phyloP scores from a whole-genome alignment of 2,113 vertebrate species.

The Prietella phreatophila region DNA sequence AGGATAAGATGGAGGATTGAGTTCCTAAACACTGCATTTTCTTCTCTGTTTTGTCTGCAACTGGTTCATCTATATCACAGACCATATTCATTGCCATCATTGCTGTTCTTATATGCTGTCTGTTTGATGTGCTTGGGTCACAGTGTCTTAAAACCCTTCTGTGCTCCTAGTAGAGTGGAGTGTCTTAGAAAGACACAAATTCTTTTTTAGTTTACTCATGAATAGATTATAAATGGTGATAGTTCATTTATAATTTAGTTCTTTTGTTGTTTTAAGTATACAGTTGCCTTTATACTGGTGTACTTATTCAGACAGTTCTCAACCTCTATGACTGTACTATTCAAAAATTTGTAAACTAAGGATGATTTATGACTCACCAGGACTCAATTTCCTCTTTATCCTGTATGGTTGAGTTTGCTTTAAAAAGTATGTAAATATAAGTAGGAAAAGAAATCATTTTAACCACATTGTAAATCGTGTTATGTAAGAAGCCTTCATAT shows the following conservation, averaged over 20 bases:
- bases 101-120: not conserved
- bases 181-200: not conserved
- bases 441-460: not conserved
- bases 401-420: conserved; percentile 1
- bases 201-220: not conserved
- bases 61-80: not conserved
- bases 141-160: not conserved
- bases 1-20: not conserved
- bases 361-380: conserved; percentile 29
- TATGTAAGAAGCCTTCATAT: not conserved
- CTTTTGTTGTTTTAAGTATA: not conserved
- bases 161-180: not conserved
- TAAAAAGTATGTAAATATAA: not conserved
- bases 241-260: conserved; percentile 25
- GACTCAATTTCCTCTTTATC: not conserved
- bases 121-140: conserved; percentile 1
- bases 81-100: not conserved
- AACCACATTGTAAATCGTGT: not conserved
- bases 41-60: not conserved
- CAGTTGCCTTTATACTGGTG: not conserved
- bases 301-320: conserved; percentile 39
- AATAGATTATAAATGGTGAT: conserved; percentile 21
- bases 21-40: not conserved
- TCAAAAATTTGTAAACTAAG: not conserved
- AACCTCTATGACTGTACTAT: conserved; percentile 20